Evolutionary conservation across 2,113 vertebrate genomes (phyloP).

Genomic region (Manacus vitellinus): DNA sequence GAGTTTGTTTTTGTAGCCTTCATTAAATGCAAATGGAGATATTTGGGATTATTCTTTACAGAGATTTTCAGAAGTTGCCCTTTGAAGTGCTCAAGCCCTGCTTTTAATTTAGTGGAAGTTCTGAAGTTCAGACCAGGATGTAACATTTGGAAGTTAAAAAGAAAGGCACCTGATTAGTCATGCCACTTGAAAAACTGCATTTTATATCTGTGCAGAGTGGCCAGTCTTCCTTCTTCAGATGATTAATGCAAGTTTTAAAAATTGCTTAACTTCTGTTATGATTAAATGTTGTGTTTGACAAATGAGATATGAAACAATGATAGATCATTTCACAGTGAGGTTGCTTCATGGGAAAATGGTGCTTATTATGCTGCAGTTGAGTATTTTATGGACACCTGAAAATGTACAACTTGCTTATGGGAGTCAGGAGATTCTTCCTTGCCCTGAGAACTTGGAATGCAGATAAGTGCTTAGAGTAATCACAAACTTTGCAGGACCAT

Average conservation of each 20-base stretch:
- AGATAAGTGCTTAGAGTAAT: background rate
- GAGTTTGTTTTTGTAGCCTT: background rate
- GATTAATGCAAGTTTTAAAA: slow-evolving; percentile 16
- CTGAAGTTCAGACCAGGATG: background rate
- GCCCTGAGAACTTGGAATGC: background rate
- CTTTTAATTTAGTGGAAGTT: background rate
- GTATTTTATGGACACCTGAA: background rate
- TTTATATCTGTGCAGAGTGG: background rate
- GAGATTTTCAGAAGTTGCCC: background rate
- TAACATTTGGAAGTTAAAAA: background rate
- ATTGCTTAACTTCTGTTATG: slow-evolving; percentile 9
- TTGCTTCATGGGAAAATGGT: background rate
- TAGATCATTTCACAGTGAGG: background rate
- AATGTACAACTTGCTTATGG: background rate
- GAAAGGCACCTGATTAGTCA: background rate
- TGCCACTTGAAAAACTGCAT: background rate
- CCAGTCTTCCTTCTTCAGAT: background rate
- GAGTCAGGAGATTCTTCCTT: background rate
- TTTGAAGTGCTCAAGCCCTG: background rate
- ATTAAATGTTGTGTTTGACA: slow-evolving; percentile 29
- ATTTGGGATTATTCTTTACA: background rate
- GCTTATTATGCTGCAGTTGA: background rate
- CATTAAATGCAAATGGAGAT: background rate
- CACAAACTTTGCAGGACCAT: background rate
- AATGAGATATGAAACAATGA: slow-evolving; percentile 21